These are phyloP conservation scores for Drosophila paulistorum DNA, from an alignment of 1,140 invertebrate species.

Conservation along the genomic window DNA sequence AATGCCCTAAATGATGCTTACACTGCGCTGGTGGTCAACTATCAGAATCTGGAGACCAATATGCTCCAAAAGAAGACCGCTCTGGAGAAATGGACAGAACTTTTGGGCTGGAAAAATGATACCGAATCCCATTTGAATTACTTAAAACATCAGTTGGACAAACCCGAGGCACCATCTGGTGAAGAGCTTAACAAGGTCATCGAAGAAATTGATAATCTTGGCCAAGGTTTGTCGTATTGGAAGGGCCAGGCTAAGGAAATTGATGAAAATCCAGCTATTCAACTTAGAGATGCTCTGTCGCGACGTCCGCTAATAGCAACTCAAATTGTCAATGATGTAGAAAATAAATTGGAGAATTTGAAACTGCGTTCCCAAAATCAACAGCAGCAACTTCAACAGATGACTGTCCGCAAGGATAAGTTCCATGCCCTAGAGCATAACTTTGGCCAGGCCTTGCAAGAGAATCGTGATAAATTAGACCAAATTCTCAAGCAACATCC, in stretches of 20 bases:
- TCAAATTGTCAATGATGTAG: constrained; percentile 88
- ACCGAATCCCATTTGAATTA: constrained; percentile 91
- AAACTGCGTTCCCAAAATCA: constrained; percentile 87
- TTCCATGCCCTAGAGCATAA: constrained; percentile 88
- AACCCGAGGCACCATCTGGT: constrained; percentile 87
- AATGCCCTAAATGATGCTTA: constrained; percentile 90
- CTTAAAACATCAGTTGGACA: constrained; percentile 90
- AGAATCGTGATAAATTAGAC: constrained; percentile 84
- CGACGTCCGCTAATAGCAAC: constrained; percentile 88
- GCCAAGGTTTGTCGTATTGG: constrained; percentile 88
- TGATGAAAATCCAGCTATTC: constrained; percentile 87
- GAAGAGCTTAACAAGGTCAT: constrained; percentile 87
- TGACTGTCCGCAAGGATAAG: constrained; percentile 87
- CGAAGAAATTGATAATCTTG: constrained; percentile 87
- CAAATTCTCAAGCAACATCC: constrained; percentile 83
- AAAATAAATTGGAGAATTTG: constrained; percentile 87
- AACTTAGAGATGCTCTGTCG: constrained; percentile 87
- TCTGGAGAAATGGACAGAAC: constrained; percentile 92
- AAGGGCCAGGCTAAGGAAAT: constrained; percentile 87
- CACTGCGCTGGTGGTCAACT: constrained; percentile 88
- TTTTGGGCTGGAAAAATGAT: constrained; percentile 92
- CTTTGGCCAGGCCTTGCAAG: constrained; percentile 86
- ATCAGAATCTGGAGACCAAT: constrained; percentile 90
- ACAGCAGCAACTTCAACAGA: constrained; percentile 87
- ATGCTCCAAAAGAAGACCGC: constrained; percentile 89